Evolutionary conservation across 2,113 vertebrate genomes (phyloP).

Genomic region (Trogon melanurus): DNA sequence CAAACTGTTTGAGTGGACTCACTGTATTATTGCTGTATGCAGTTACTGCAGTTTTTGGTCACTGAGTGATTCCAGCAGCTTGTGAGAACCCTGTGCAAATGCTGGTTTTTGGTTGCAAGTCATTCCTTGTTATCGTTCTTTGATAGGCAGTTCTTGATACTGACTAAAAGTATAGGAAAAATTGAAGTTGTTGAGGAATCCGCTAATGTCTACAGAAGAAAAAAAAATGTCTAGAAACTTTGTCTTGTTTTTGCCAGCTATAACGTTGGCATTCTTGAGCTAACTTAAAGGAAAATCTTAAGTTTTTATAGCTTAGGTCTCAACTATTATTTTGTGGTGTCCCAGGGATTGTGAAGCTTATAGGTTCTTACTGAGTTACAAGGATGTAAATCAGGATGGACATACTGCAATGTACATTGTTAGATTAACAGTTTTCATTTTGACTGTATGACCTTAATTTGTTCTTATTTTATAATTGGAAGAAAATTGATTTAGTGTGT

Average conservation of each 20-base stretch:
- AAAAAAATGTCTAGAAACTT: not conserved
- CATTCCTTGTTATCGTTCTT: not conserved
- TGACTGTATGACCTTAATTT: not conserved
- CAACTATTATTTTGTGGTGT: not conserved
- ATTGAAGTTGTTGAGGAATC: not conserved
- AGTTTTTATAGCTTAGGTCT: not conserved
- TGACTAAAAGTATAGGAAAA: not conserved
- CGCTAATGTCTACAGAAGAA: rapidly evolving
- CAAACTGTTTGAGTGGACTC: not conserved
- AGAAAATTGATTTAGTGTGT: not conserved
- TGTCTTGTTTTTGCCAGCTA: not conserved
- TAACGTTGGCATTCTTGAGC: not conserved
- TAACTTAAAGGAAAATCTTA: not conserved
- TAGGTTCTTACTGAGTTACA: not conserved
- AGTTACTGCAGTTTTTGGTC: not conserved
- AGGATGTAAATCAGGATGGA: not conserved
- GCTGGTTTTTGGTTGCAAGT: not conserved
- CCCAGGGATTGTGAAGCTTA: not conserved
- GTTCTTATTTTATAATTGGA: not conserved
- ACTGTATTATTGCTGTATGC: not conserved
- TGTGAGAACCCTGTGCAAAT: not conserved
- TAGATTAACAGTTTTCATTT: not conserved
- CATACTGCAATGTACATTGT: not conserved
- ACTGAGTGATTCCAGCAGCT: not conserved
- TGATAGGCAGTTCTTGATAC: not conserved